Percentiles rank a stretch among this genome's conserved stretches.
These are phyloP conservation scores for Myripristis jacobus DNA, from an alignment of 2,797 vertebrate species.

Conservation along the genomic window DNA sequence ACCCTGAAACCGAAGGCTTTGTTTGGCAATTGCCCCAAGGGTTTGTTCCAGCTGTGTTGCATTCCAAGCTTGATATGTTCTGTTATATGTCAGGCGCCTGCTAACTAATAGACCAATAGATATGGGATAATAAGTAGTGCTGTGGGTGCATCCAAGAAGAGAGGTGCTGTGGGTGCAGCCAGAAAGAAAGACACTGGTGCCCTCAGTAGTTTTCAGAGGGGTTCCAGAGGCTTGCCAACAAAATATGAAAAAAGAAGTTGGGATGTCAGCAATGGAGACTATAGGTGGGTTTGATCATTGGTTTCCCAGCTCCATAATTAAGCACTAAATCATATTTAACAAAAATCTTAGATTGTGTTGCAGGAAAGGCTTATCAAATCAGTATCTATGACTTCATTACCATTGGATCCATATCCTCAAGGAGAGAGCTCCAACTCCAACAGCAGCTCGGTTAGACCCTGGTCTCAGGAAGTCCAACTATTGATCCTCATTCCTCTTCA, in stretches of 20 bases:
- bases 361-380: too few relatives aligned
- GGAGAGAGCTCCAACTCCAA: neutral
- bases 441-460: too few relatives aligned
- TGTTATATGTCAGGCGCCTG: constrained; percentile 53
- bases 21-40: constrained; percentile 34
- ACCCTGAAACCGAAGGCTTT: constrained; percentile 54
- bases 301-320: too few relatives aligned
- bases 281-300: too few relatives aligned
- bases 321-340: too few relatives aligned
- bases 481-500: too few relatives aligned
- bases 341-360: too few relatives aligned
- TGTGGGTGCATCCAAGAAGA: constrained; percentile 9
- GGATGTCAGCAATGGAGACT: too few relatives aligned
- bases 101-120: constrained; percentile 29
- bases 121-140: constrained; percentile 28
- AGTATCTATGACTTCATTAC: too few relatives aligned
- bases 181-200: neutral
- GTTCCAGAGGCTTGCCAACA: neutral
- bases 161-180: constrained; percentile 19
- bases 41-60: constrained; percentile 41
- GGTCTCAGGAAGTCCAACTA: too few relatives aligned
- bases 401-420: neutral
- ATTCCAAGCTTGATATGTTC: constrained; percentile 45
- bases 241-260: neutral
- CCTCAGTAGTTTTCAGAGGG: neutral